Evolutionary conservation across 2,888 invertebrate species (phyloP), one percentile per base, ranked within the genome.

Genomic region (Pseudoips prasinana): DNA sequence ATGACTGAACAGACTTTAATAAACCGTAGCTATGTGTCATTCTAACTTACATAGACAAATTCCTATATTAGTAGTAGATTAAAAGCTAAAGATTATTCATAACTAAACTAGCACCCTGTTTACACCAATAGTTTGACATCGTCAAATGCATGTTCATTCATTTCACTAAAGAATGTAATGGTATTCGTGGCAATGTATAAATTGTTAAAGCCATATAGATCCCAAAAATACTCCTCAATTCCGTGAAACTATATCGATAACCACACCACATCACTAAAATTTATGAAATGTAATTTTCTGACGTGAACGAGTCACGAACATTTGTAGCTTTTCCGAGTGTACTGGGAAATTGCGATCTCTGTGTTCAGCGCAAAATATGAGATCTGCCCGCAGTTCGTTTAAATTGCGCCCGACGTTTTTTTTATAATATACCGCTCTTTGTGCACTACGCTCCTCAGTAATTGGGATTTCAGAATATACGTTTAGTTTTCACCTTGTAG

Each of bases 241-340:
- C n/a, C n/a, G n/a, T n/a, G n/a, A 26, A 32, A 44, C 23, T 35
- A 41, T 50, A 24, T 47, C 49, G 50, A 60, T 54, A 37, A 53
- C 41, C 20, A 7, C n/a, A 18, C 34, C 17, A 46, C 83, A 64
- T 58, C 87, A 70, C 85, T 84, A 79, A 62, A 71, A 73, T 76
- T 77, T 83, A 81, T 82, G 81, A 86, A 88, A 88, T 86, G 84
- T 86, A 88, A 88, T 88, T 88, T 86, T 86, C 83, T 77, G 79
- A 75, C 78, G 79, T 72, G 73, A 81, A 74, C 75, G 73, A 78
- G 71, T 78, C 75, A 65, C 68, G 73, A 79, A 85, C 87, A 86
- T 86, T 88, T 87, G 87, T 87, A 86, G 88, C 87, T 77, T 86
- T 87, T 70, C 82, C 78, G 73, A 85, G 85, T 81, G 77, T 76